A percentile compares a stretch with the other conserved stretches of the same genome.
These are phyloP conservation scores for Caranx melampygus DNA, from an alignment of 2,113 vertebrate species.

Conservation along the genomic window DNA sequence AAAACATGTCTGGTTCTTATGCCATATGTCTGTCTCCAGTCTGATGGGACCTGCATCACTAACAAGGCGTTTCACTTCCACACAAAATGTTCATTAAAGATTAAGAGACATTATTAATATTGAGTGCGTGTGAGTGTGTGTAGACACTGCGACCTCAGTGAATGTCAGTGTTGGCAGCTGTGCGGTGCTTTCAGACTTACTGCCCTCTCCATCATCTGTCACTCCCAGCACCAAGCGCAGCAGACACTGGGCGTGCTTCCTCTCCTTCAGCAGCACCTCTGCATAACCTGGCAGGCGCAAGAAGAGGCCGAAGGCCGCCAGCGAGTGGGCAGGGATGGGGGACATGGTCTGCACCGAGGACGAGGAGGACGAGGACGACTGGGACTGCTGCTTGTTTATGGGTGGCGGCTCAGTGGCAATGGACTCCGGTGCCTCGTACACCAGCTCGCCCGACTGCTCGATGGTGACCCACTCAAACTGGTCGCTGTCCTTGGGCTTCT, in stretches of 20 bases:
- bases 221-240: conserved; percentile 97
- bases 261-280: conserved; percentile 97
- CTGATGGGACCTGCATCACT: no score
- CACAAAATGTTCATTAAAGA: no score
- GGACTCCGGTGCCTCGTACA: conserved; percentile 97
- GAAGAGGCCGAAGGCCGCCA: conserved; percentile 98
- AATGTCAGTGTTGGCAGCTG: background rate
- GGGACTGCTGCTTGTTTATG: conserved; percentile 86
- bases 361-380: conserved; percentile 64
- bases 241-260: conserved; percentile 98
- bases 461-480: conserved; percentile 99
- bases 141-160: background rate
- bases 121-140: no score
- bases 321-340: conserved; percentile 96
- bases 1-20: no score
- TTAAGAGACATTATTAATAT: no score
- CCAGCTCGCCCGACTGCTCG: conserved; percentile 96
- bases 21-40: no score
- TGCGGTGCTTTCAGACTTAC: conserved; percentile 84
- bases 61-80: no score
- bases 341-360: conserved; percentile 96
- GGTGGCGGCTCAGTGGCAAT: conserved; percentile 94
- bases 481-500: conserved; percentile 98
- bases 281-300: conserved; percentile 97
- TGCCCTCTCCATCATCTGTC: conserved; percentile 98